These are phyloP conservation scores for Podargus strigoides DNA, from an alignment of 2,797 vertebrate genomes.

Conservation along the genomic window DNA sequence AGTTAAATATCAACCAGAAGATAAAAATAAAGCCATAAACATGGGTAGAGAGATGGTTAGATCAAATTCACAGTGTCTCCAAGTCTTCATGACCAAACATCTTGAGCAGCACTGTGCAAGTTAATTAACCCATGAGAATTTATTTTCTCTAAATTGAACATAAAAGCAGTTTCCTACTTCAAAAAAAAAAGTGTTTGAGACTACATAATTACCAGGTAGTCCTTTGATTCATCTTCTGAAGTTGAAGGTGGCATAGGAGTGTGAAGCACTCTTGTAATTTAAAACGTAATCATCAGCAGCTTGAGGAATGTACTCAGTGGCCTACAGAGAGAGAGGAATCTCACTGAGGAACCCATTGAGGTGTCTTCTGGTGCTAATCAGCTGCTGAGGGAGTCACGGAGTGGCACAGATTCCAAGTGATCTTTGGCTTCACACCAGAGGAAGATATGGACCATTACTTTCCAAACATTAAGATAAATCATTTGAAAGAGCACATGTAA, in stretches of 20 bases:
- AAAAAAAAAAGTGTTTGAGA: background rate
- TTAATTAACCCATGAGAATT: background rate
- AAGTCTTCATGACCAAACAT: background rate
- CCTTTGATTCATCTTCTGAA: background rate
- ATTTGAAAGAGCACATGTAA: background rate
- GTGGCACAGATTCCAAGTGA: background rate
- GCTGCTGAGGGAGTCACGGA: background rate
- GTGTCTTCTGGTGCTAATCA: background rate
- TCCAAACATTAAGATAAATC: background rate
- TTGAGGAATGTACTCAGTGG: background rate
- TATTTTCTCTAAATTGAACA: background rate
- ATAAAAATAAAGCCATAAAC: background rate
- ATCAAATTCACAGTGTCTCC: background rate
- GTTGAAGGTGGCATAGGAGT: background rate
- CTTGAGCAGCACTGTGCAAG: background rate
- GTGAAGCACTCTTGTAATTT: background rate
- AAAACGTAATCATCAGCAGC: background rate
- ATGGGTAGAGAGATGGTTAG: background rate
- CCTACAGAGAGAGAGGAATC: background rate
- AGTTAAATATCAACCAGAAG: background rate
- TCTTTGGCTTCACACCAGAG: background rate
- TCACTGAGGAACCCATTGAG: background rate
- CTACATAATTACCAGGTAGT: background rate
- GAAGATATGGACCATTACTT: background rate
- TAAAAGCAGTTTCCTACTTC: background rate